Conservation (phyloP, 2,888 invertebrate species). For the Helobdella robusta region DNA sequence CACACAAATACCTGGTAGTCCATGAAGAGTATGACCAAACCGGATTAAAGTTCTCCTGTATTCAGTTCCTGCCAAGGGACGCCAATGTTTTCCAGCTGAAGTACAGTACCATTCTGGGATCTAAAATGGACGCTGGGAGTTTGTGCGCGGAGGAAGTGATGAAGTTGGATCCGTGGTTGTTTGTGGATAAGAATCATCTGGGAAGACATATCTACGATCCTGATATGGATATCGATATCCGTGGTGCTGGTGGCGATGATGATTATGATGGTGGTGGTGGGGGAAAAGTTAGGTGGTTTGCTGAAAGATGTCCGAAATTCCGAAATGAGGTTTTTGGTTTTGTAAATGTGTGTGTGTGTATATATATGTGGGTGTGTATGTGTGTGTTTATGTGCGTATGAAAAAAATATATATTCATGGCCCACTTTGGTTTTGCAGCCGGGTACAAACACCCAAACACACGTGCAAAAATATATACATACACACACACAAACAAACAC, state of each 20-base stretch:
- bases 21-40: not conserved
- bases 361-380: too few relatives aligned
- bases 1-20: slow-evolving; percentile 1
- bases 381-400: too few relatives aligned
- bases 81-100: slow-evolving; percentile 4
- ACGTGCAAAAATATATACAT: too few relatives aligned
- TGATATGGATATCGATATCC: not conserved
- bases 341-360: too few relatives aligned
- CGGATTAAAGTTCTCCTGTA: slow-evolving; percentile 6
- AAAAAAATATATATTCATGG: too few relatives aligned
- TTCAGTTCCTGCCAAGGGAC: slow-evolving; percentile 6
- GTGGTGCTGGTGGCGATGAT: not conserved
- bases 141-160: slow-evolving; percentile 1
- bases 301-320: too few relatives aligned
- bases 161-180: slow-evolving; percentile 1
- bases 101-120: not conserved
- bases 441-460: too few relatives aligned
- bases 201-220: not conserved
- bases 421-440: too few relatives aligned
- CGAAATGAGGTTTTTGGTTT: too few relatives aligned
- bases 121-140: not conserved
- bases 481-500: too few relatives aligned
- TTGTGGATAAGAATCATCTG: slow-evolving; percentile 1
- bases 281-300: too few relatives aligned
- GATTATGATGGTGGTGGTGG: not conserved